Conservation (phyloP, 2,888 invertebrate genomes). For the Emmelina monodactyla region DNA sequence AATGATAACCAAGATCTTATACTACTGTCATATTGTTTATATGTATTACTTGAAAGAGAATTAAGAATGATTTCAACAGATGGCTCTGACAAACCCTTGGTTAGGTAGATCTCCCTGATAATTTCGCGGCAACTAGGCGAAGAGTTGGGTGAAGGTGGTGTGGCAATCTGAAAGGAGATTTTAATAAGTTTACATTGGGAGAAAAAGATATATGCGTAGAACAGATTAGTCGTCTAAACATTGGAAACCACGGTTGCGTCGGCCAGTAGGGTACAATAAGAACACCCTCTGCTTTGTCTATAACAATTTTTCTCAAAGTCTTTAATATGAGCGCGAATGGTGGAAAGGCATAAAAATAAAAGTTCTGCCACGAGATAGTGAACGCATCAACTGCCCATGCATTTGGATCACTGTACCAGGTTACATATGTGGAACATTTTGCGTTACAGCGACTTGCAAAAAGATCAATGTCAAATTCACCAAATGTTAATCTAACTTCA, state of each 20-base stretch:
- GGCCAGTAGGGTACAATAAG: conserved; percentile 6
- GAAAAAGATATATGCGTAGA: conserved; percentile 9
- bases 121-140: conserved; percentile 5
- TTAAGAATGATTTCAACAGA: conserved; percentile 8
- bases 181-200: conserved; percentile 5
- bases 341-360: conserved; percentile 16
- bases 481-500: background rate
- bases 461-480: background rate
- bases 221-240: conserved; percentile 13
- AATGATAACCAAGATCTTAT: conserved; percentile 5
- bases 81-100: conserved; percentile 1
- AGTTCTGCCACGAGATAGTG: conserved; percentile 7
- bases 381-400: conserved; percentile 8
- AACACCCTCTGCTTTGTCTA: conserved; percentile 4
- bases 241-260: conserved; percentile 22
- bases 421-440: conserved; percentile 5
- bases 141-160: conserved; percentile 8
- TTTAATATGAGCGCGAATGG: conserved; percentile 9
- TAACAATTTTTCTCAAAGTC: conserved; percentile 5
- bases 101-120: conserved; percentile 5
- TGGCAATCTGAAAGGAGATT: conserved; percentile 7
- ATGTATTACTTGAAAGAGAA: conserved; percentile 5
- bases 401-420: conserved; percentile 9
- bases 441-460: conserved; percentile 8
- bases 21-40: conserved; percentile 9